Evolutionary conservation across 2,797 vertebrate genomes (phyloP).

Genomic region (Scyliorhinus canicula): DNA sequence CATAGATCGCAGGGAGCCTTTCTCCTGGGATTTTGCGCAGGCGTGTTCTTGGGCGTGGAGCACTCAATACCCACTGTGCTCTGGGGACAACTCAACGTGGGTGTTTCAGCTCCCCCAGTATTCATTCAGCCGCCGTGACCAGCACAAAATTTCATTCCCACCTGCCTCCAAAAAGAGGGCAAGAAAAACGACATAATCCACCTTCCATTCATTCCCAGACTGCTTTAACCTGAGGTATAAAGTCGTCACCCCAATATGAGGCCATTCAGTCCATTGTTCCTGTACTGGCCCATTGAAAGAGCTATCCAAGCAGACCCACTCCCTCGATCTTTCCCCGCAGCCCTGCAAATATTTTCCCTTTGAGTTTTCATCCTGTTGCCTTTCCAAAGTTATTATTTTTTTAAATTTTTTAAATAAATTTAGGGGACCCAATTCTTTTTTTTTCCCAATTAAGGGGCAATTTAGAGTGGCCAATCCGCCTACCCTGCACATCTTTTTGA

Average conservation of each 20-base stretch:
- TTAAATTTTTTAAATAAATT: too few species aligned
- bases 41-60: too few species aligned
- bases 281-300: background rate
- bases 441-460: too few species aligned
- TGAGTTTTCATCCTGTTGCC: background rate
- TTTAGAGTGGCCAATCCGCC: too few species aligned
- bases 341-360: background rate
- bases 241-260: background rate
- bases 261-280: background rate
- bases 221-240: background rate
- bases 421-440: too few species aligned
- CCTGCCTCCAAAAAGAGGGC: background rate
- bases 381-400: background rate
- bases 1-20: too few species aligned
- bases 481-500: too few species aligned
- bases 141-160: background rate
- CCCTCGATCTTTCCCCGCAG: background rate
- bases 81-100: too few species aligned
- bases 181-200: background rate
- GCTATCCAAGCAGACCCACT: background rate
- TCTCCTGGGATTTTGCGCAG: too few species aligned
- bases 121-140: too few species aligned
- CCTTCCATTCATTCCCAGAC: background rate
- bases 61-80: too few species aligned
- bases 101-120: too few species aligned